A percentile compares a stretch with the other conserved stretches of the same genome.
Evolutionary conservation across 2,113 vertebrate genomes (phyloP).

Genomic region (Grus americana): DNA sequence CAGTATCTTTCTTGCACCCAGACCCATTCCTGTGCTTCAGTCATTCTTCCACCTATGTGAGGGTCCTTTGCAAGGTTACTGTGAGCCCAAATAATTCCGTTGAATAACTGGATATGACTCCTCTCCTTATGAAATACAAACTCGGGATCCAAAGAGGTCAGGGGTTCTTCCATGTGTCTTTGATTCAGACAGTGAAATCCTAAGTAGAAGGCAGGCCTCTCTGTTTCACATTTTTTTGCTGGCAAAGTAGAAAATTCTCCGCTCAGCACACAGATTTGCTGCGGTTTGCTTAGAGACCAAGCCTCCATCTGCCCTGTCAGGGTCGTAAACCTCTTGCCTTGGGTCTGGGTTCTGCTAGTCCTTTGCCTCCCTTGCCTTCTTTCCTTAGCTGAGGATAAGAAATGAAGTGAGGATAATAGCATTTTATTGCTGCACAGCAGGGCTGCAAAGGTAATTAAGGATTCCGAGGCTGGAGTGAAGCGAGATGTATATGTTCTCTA

Average conservation of each 20-base stretch:
- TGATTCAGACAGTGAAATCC: conserved; percentile 1
- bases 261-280: neutral
- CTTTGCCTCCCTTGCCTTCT: neutral
- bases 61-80: neutral
- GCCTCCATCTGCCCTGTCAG: conserved; percentile 1
- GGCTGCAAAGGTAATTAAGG: neutral
- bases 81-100: neutral
- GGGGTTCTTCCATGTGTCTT: neutral
- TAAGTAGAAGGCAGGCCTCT: neutral
- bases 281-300: neutral
- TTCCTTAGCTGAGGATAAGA: neutral
- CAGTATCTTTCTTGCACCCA: neutral
- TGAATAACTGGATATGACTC: neutral
- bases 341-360: neutral
- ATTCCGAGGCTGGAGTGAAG: neutral
- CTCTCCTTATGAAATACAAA: neutral
- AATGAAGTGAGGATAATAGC: neutral
- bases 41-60: neutral
- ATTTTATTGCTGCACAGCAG: conserved; percentile 1
- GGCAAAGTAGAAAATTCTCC: conserved; percentile 13
- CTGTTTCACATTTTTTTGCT: conserved; percentile 15
- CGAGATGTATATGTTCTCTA: neutral
- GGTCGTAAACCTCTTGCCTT: neutral
- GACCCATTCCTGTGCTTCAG: neutral
- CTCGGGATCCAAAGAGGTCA: neutral